Conservation (phyloP, 2,797 vertebrate species). For the Gambusia yucatana region DNA sequence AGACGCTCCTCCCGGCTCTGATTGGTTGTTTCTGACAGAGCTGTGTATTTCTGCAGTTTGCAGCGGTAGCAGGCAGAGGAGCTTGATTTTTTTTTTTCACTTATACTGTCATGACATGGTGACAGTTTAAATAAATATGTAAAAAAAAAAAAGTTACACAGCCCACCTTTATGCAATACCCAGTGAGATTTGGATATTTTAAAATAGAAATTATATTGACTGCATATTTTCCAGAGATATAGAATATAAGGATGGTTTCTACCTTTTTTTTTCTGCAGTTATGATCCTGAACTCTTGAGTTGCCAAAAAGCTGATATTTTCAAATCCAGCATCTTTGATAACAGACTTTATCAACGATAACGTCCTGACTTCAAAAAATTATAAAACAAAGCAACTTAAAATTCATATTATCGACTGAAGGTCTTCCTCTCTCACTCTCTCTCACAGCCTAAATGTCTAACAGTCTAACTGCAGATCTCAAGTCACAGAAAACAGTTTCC, state of each 20-base stretch:
- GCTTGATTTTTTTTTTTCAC: too few relatives aligned
- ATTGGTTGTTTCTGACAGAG: too few relatives aligned
- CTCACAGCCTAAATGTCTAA: too few relatives aligned
- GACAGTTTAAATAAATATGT: too few relatives aligned
- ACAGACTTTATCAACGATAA: background rate
- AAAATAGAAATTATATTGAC: background rate
- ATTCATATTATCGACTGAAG: background rate
- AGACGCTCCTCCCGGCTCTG: too few relatives aligned
- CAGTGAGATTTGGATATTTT: background rate
- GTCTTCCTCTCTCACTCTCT: background rate
- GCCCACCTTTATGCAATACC: background rate
- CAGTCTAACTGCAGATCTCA: background rate
- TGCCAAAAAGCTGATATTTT: conserved; percentile 1
- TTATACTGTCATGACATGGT: too few relatives aligned
- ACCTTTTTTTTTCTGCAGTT: background rate
- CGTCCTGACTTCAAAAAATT: background rate
- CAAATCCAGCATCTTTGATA: background rate
- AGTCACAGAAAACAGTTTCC: background rate
- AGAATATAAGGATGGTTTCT: background rate
- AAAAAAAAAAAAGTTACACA: too few relatives aligned
- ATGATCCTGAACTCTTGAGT: background rate
- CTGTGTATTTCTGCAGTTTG: too few relatives aligned
- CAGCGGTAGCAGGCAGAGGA: too few relatives aligned
- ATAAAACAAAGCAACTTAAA: background rate
- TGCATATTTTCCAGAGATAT: background rate